Conservation (phyloP, 2,888 invertebrate species). For the Bombylius major region DNA sequence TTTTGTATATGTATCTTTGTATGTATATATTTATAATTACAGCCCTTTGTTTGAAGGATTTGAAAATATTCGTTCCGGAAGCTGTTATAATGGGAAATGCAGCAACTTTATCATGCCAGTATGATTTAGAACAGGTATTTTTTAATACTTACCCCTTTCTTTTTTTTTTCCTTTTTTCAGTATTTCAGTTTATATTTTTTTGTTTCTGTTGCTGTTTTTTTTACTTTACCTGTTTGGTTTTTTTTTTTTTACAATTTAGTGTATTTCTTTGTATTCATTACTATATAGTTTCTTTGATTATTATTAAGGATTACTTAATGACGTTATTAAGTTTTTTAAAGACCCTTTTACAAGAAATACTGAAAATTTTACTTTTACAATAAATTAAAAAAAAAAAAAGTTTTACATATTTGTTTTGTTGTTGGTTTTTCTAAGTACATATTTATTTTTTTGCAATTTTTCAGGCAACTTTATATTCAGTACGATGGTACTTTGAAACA, state of each 20-base stretch:
- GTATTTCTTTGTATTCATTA: too few species aligned
- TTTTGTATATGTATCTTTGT: too few species aligned
- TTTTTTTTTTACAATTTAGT: too few species aligned
- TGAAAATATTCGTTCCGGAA: slow-evolving; percentile 38
- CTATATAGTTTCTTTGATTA: too few species aligned
- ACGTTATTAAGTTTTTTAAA: too few species aligned
- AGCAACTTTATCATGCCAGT: slow-evolving; percentile 36
- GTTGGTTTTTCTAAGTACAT: neutral
- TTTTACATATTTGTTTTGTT: slow-evolving; percentile 20
- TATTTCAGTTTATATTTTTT: neutral
- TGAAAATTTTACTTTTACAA: neutral
- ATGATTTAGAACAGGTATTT: slow-evolving; percentile 37
- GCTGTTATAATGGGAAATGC: slow-evolving; percentile 38
- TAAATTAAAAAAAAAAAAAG: slow-evolving; percentile 25
- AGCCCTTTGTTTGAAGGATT: slow-evolving; percentile 35
- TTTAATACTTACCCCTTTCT: neutral
- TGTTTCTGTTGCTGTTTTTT: slow-evolving; percentile 2
- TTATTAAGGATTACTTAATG: too few species aligned
- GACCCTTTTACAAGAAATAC: too few species aligned
- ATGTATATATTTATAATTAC: neutral
- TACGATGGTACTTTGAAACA: slow-evolving; percentile 49
- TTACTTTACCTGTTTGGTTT: too few species aligned
- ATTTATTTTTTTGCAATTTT: slow-evolving; percentile 1
- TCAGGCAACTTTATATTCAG: slow-evolving; percentile 43
- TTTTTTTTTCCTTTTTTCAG: neutral